Percentiles rank a stretch among this genome's conserved stretches.
Evolutionary conservation across 2,888 invertebrate genomes (phyloP).

Genomic region (Nomada goodeniana): DNA sequence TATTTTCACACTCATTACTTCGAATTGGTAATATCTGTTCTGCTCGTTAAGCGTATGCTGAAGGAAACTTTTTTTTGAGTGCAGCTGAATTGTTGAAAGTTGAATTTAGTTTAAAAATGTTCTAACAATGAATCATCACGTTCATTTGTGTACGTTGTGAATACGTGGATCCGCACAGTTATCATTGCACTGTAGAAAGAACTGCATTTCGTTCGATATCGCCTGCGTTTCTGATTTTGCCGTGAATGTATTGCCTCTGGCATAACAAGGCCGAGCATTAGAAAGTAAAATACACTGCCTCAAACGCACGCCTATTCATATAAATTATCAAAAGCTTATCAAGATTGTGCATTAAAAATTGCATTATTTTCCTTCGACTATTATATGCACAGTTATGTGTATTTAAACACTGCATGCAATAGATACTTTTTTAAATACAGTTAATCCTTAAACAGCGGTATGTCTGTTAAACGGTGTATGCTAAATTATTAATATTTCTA

Average conservation of each 20-base stretch:
- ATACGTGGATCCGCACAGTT: conserved; percentile 39
- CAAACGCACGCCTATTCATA: neutral
- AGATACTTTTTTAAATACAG: neutral
- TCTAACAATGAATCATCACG: conserved; percentile 9
- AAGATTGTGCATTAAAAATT: neutral
- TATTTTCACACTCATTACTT: neutral
- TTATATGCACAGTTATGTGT: neutral
- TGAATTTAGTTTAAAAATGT: conserved; percentile 38
- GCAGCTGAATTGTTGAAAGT: no score
- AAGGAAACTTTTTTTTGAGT: neutral
- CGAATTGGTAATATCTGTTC: neutral
- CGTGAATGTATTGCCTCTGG: conserved; percentile 25
- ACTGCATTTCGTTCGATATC: conserved; percentile 72
- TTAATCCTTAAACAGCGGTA: no score
- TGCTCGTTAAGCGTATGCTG: neutral
- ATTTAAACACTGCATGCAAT: neutral
- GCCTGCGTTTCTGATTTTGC: conserved; percentile 61
- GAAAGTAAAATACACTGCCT: conserved; percentile 21
- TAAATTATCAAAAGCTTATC: conserved; percentile 2
- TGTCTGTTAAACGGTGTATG: no score
- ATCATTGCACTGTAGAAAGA: conserved; percentile 61
- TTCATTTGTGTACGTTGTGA: conserved; percentile 40
- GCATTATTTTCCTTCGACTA: neutral
- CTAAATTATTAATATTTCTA: no score
- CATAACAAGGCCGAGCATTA: conserved; percentile 34